phyloP scores from a whole-genome alignment of 2,888 invertebrate species.

The Macrophya annulata region DNA sequence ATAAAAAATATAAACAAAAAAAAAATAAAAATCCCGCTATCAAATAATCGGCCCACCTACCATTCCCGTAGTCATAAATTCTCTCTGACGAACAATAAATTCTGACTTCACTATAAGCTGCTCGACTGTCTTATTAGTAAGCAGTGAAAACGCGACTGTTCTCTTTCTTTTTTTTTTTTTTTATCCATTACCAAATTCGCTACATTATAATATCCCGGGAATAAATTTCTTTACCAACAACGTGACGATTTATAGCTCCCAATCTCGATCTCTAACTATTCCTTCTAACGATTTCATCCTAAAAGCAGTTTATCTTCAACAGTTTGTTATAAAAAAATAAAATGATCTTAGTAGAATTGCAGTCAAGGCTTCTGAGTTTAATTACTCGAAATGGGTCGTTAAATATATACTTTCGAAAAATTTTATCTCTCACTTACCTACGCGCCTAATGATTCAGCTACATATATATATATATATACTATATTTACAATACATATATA shows the following conservation, averaged over 20 bases:
- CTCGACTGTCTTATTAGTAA: slow-evolving; percentile 36
- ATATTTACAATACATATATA: background rate
- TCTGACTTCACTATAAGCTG: slow-evolving; percentile 20
- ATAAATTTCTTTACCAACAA: slow-evolving; percentile 5
- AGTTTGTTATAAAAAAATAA: slow-evolving; percentile 3
- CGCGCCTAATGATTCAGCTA: slow-evolving; percentile 3
- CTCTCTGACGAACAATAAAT: slow-evolving; percentile 38
- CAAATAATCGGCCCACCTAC: slow-evolving; percentile 17
- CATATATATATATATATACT: background rate
- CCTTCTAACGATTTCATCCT: slow-evolving; percentile 1
- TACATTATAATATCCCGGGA: background rate
- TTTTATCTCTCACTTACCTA: background rate
- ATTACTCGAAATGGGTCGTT: slow-evolving; percentile 46
- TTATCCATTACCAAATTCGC: background rate
- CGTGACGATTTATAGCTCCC: slow-evolving; percentile 9
- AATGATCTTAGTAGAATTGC: slow-evolving; percentile 31
- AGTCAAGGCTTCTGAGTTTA: slow-evolving; percentile 45
- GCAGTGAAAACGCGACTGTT: slow-evolving; percentile 32
- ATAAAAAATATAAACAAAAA: too few relatives aligned
- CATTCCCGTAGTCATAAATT: slow-evolving; percentile 38
- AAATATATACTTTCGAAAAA: slow-evolving; percentile 47
- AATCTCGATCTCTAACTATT: background rate
- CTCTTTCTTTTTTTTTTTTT: background rate
- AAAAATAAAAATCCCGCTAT: background rate
- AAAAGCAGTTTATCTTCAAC: background rate